These are phyloP conservation scores for Thymelicus sylvestris DNA, from an alignment of 2,888 invertebrate genomes.

Conservation along the genomic window DNA sequence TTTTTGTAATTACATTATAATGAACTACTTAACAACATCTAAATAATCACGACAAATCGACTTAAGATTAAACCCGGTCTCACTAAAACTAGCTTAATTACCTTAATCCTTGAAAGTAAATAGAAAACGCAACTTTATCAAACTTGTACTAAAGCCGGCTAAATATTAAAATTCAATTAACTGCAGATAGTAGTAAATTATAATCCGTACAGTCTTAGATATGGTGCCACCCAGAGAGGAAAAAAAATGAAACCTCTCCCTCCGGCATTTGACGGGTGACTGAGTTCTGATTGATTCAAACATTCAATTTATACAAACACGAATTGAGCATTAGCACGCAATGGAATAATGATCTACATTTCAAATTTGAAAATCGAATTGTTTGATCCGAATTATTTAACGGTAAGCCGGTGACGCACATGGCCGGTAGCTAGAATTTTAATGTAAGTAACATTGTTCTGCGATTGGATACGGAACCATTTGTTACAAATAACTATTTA, in stretches of 20 bases:
- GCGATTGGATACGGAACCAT: too few species aligned
- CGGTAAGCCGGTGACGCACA: constrained; percentile 4
- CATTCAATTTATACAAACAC: constrained; percentile 73
- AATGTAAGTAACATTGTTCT: not conserved
- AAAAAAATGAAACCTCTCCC: constrained; percentile 51
- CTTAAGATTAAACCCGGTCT: constrained; percentile 23
- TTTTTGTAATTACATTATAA: not conserved
- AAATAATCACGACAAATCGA: constrained; percentile 22
- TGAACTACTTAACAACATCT: not conserved
- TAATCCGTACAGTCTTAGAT: constrained; percentile 36
- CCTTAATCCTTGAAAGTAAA: constrained; percentile 28
- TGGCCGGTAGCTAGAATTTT: constrained; percentile 27
- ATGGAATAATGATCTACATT: constrained; percentile 73
- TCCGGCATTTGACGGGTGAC: constrained; percentile 57
- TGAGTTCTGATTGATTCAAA: constrained; percentile 62
- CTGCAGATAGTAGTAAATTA: constrained; percentile 39
- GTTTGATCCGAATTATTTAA: constrained; percentile 59
- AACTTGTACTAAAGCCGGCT: constrained; percentile 30
- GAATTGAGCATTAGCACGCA: constrained; percentile 74
- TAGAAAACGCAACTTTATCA: constrained; percentile 27
- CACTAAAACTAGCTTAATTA: constrained; percentile 24
- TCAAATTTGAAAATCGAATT: constrained; percentile 75
- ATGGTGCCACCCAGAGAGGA: constrained; percentile 34
- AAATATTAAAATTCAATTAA: constrained; percentile 50
- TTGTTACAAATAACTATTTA: too few species aligned